Conservation (phyloP, 1,140 invertebrate species). For the Monomorium pharaonis region DNA sequence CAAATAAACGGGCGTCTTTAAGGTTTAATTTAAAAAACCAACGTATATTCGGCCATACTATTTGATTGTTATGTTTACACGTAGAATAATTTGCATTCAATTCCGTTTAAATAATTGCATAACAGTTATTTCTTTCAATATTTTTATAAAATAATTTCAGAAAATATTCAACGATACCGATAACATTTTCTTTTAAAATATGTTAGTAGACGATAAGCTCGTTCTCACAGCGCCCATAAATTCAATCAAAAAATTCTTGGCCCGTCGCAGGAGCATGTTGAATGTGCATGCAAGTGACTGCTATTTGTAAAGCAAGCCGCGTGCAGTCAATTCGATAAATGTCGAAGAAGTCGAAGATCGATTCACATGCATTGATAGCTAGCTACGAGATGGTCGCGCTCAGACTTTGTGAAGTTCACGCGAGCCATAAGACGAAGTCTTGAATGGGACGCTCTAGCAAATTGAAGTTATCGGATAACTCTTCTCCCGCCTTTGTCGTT, state of each 20-base stretch:
- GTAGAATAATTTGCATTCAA: not conserved
- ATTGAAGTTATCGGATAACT: constrained; percentile 53
- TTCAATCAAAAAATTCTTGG: constrained; percentile 19
- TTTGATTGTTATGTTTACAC: not conserved
- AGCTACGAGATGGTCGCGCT: not conserved
- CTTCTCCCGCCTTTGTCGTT: constrained; percentile 19
- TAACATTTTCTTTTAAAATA: not conserved
- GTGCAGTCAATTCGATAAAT: constrained; percentile 44
- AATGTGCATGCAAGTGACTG: not conserved
- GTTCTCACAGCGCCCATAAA: not conserved
- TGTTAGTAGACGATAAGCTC: not conserved
- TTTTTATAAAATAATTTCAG: not conserved
- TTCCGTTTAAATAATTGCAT: not conserved
- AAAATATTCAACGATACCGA: not conserved
- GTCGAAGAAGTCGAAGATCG: constrained; percentile 14
- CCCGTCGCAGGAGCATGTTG: not conserved
- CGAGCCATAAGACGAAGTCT: constrained; percentile 8
- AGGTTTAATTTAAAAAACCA: not conserved
- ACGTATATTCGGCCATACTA: not conserved
- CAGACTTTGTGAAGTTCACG: constrained; percentile 30
- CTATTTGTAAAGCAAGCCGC: constrained; percentile 33
- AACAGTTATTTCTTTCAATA: not conserved
- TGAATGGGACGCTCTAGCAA: constrained; percentile 38
- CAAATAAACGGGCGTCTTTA: not conserved
- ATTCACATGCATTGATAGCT: constrained; percentile 32